These are phyloP conservation scores for Polypedilum pembai DNA, from an alignment of 1,140 invertebrate species.

Conservation along the genomic window DNA sequence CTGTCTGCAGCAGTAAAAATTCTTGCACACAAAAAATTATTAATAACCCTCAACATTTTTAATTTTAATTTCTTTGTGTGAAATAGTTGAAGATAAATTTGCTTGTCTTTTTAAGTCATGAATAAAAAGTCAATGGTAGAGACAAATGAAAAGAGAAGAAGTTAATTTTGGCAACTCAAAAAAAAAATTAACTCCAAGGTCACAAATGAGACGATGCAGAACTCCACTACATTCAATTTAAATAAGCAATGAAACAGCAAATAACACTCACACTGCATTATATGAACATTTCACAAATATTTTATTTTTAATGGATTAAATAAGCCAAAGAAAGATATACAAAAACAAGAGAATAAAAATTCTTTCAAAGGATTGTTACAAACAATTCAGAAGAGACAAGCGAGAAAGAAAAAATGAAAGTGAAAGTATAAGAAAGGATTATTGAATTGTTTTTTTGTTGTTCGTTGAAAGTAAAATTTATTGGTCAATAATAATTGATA, in stretches of 20 bases:
- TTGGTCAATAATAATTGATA: neutral
- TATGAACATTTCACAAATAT: no score
- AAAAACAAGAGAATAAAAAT: neutral
- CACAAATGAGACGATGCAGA: neutral
- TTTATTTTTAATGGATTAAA: no score
- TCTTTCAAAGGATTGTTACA: neutral
- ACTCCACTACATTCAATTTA: neutral
- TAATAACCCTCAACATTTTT: no score
- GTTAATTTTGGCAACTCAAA: neutral
- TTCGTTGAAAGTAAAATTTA: neutral
- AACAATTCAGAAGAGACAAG: neutral
- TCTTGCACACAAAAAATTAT: no score
- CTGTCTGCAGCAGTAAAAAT: no score
- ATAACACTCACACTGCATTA: no score
- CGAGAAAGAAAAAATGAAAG: neutral
- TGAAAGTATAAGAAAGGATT: constrained; percentile 1
- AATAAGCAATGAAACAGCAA: no score
- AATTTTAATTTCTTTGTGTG: no score
- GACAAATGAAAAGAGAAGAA: neutral
- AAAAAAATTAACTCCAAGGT: constrained; percentile 6
- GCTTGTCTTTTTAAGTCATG: no score
- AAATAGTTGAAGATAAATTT: no score
- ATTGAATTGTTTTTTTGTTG: neutral
- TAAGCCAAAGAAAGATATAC: no score
- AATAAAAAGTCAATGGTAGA: no score